A percentile compares a stretch with the other conserved stretches of the same genome.
Conservation (phyloP, 2,113 vertebrate genomes). For the Strix uralensis region DNA sequence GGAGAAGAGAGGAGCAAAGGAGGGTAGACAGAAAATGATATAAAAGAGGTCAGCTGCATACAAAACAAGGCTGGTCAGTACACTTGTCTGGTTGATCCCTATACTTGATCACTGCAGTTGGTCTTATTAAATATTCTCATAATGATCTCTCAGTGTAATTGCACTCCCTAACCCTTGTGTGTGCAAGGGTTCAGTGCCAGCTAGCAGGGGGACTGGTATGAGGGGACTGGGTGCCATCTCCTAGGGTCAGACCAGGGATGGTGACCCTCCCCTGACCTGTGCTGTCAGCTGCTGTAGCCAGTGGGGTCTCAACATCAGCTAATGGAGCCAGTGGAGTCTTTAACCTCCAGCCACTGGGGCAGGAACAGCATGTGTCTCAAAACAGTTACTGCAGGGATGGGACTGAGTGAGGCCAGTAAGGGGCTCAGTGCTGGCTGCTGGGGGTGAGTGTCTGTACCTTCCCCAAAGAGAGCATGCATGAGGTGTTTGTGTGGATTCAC, state of each 20-base stretch:
- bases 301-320: background rate
- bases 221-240: background rate
- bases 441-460: background rate
- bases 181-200: background rate
- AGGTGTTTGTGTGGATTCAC: accelerated
- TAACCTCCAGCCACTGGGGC: background rate
- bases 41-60: background rate
- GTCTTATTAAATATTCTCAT: background rate
- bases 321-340: background rate
- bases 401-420: background rate
- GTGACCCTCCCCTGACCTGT: background rate
- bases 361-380: background rate
- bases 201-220: accelerated
- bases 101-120: background rate
- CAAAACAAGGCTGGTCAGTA: background rate
- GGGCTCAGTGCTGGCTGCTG: background rate
- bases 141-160: background rate
- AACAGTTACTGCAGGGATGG: background rate
- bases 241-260: accelerated
- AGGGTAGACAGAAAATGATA: background rate
- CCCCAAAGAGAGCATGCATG: accelerated
- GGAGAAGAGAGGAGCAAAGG: background rate
- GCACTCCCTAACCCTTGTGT: accelerated
- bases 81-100: background rate
- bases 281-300: background rate